Base-by-base conservation (phyloP, 2,888 invertebrate species). In the Palloptera scutellata region DNA sequence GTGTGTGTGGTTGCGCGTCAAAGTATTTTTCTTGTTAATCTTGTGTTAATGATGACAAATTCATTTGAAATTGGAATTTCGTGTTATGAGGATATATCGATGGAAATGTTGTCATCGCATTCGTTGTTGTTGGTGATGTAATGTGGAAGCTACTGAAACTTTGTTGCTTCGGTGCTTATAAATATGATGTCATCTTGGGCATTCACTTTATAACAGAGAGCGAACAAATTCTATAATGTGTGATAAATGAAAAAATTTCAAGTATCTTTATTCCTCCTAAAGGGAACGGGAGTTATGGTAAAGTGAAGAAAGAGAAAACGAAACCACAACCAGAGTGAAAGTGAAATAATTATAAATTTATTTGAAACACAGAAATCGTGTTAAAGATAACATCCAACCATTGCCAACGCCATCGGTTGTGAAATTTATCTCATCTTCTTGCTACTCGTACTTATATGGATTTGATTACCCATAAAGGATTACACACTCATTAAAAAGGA, bases 91-190 rank as follows among this genome's bases (percentile, higher is more conserved):
- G 77, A 78, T 74, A 80, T 74, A 75, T 74, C 72, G 72, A 63
- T 68, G 74, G 73, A 73, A 71, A 78, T 80, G 78, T 77, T 76
- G 75, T 74, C 74, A 74, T 72, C 69, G 66, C 64, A 40, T 5
- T 48, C 15, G 48, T 8, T 48, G 48, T 48, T 48, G 10, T 9
- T 8, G 15, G 13, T 48, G 48, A 48, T 15, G 48, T 48, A n/a
- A 15, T 48, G 48, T 15, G 48, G 48, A 48, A 48, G 11, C 15
- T 48, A 1, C 48, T 15, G 15, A 48, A 13, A 48, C 15, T n/a
- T 48, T 48, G 48, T 48, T 15, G 48, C 48, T 48, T 13, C 15
- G 13, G 48, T 48, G 5, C 9, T 15, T 4, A 15, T 8, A 13
- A 1, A 48, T 15, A 48, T 48, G 48, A 48, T 48, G 48, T 48